Conservation (phyloP, 1,140 invertebrate genomes). For the Calliphora vicina region DNA sequence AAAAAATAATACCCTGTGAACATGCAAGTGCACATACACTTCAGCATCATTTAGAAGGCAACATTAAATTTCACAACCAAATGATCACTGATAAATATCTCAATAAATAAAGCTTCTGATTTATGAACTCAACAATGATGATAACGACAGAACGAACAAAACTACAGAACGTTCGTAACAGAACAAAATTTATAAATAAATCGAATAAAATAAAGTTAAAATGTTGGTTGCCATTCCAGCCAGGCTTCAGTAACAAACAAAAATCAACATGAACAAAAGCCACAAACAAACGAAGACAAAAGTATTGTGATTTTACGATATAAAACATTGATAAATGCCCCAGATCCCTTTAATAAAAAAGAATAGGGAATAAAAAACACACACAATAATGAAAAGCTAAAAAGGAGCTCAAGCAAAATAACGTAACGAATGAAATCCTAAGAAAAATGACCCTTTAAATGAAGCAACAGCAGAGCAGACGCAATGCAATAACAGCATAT, state of each 20-base stretch:
- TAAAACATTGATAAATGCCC: slow-evolving; percentile 22
- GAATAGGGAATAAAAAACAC: background rate
- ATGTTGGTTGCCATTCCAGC: background rate
- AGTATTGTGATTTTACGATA: background rate
- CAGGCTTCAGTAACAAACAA: background rate
- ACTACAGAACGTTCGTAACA: no score
- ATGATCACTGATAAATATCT: slow-evolving; percentile 28
- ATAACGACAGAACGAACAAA: background rate
- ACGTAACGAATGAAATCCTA: background rate
- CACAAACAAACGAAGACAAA: background rate
- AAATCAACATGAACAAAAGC: background rate
- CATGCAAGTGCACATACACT: background rate
- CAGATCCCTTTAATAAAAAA: background rate
- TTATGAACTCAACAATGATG: slow-evolving; percentile 22
- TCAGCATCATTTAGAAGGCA: background rate
- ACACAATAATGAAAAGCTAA: background rate
- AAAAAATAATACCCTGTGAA: background rate
- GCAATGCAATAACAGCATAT: background rate
- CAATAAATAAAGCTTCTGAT: slow-evolving; percentile 29
- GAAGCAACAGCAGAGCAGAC: background rate
- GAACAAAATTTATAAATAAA: background rate
- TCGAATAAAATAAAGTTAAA: slow-evolving; percentile 3
- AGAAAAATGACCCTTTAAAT: slow-evolving; percentile 12
- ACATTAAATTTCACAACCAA: slow-evolving; percentile 18
- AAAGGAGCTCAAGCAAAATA: background rate